phyloP scores from a whole-genome alignment of 2,888 invertebrate species.

The Cerastis leucographa region DNA sequence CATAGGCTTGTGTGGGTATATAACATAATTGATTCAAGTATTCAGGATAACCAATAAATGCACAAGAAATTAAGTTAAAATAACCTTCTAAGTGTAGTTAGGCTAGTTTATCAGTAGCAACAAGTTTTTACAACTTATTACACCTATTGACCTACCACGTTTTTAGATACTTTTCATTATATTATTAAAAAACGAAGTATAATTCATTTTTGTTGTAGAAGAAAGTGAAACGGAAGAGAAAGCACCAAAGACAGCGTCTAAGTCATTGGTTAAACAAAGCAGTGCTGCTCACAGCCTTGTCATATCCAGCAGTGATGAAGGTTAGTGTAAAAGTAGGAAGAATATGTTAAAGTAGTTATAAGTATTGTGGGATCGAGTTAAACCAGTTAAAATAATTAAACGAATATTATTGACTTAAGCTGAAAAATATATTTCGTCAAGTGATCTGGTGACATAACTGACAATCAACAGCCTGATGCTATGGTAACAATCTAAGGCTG shows the following conservation, averaged over 20 bases:
- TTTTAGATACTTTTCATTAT: neutral
- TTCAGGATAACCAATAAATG: neutral
- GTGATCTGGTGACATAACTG: too few relatives aligned
- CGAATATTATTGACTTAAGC: too few relatives aligned
- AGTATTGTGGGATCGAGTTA: too few relatives aligned
- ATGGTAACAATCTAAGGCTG: too few relatives aligned
- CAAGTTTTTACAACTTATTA: neutral
- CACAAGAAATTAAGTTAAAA: neutral
- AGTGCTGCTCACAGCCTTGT: constrained; percentile 69
- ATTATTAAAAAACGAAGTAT: too few relatives aligned
- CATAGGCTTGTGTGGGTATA: neutral
- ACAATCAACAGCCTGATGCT: too few relatives aligned
- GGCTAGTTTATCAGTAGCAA: neutral
- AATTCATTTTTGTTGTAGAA: constrained; percentile 69
- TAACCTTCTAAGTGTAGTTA: neutral
- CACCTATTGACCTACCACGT: neutral
- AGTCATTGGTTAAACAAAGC: constrained; percentile 68
- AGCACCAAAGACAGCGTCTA: constrained; percentile 53
- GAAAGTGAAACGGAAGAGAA: constrained; percentile 69
- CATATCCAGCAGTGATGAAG: constrained; percentile 82
- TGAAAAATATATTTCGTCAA: too few relatives aligned
- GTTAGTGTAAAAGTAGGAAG: too few relatives aligned
- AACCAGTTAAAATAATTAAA: too few relatives aligned
- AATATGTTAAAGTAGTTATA: too few relatives aligned
- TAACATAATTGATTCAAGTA: neutral